Evolutionary conservation across 2,888 invertebrate species (phyloP).

Genomic region (Galeopsomyia nigrocyanea): DNA sequence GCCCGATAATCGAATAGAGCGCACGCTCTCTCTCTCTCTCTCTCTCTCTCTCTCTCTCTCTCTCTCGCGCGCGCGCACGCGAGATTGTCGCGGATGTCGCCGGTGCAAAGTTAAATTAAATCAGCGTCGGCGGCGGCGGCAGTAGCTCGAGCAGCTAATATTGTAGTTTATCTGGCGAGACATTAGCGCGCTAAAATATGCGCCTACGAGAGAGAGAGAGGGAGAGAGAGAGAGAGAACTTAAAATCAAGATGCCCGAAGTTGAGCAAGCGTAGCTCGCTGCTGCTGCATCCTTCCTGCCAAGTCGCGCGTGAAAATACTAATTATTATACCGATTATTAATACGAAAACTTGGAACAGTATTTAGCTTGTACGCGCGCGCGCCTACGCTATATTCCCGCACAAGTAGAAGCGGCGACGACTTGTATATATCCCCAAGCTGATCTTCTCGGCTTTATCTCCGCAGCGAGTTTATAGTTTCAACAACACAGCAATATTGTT

Average conservation of each 20-base stretch:
- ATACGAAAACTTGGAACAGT: constrained; percentile 65
- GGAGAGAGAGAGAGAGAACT: constrained; percentile 1
- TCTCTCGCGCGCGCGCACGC: too few relatives aligned
- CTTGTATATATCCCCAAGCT: constrained; percentile 30
- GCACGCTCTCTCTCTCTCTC: neutral
- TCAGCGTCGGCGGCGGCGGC: constrained; percentile 54
- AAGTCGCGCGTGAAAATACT: constrained; percentile 69
- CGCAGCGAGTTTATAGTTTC: constrained; percentile 7
- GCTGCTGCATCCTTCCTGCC: constrained; percentile 63
- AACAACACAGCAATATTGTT: constrained; percentile 21
- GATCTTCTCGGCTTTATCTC: constrained; percentile 23
- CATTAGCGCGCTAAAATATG: constrained; percentile 69
- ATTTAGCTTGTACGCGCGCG: constrained; percentile 34
- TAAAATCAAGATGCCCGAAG: constrained; percentile 1
- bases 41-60: too few relatives aligned
- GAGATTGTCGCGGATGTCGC: constrained; percentile 61
- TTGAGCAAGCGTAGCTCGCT: neutral
- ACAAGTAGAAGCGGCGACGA: constrained; percentile 23
- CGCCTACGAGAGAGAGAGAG: constrained; percentile 29
- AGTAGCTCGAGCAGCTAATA: constrained; percentile 64
- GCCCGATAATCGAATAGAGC: neutral
- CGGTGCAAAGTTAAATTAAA: constrained; percentile 69
- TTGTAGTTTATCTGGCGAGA: constrained; percentile 68
- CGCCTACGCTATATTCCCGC: constrained; percentile 24
- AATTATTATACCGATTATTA: constrained; percentile 69